phyloP scores from a whole-genome alignment of 2,797 vertebrate genomes.

The Micromesistius poutassou region DNA sequence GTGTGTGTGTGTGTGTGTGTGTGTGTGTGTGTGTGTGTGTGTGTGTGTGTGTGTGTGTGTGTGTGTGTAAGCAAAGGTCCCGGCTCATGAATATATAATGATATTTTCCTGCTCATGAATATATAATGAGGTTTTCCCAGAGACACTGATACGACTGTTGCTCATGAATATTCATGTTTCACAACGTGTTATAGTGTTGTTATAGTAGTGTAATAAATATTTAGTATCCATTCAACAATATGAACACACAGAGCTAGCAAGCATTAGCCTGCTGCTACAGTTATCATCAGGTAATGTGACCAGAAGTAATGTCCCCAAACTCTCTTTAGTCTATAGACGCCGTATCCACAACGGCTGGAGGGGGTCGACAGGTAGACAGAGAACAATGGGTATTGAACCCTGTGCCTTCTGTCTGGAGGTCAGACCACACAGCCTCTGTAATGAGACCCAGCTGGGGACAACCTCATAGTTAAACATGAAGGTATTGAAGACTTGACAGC shows the following conservation, averaged over 20 bases:
- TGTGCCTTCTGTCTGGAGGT: background rate
- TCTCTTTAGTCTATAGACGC: background rate
- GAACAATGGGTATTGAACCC: background rate
- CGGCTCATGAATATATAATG: slow-evolving; percentile 60
- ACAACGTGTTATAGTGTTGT: slow-evolving; percentile 21
- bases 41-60: too few species aligned
- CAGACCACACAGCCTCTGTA: too few species aligned
- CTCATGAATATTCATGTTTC: slow-evolving; percentile 62
- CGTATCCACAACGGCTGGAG: background rate
- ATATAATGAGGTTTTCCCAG: slow-evolving; percentile 51
- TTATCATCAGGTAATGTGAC: background rate
- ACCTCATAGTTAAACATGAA: background rate
- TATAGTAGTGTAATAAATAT: background rate
- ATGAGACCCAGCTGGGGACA: too few species aligned
- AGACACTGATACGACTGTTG: slow-evolving; percentile 14
- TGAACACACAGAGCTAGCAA: background rate
- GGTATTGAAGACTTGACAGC: background rate
- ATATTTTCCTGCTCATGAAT: slow-evolving; percentile 55
- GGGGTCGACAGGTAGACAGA: background rate
- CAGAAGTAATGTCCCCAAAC: background rate
- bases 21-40: too few species aligned
- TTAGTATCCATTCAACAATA: background rate
- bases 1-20: too few species aligned
- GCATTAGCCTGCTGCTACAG: background rate
- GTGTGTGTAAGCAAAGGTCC: slow-evolving; percentile 39